These are phyloP conservation scores for Gorsachius goisagi DNA, from an alignment of 2,113 vertebrate species.

Conservation along the genomic window DNA sequence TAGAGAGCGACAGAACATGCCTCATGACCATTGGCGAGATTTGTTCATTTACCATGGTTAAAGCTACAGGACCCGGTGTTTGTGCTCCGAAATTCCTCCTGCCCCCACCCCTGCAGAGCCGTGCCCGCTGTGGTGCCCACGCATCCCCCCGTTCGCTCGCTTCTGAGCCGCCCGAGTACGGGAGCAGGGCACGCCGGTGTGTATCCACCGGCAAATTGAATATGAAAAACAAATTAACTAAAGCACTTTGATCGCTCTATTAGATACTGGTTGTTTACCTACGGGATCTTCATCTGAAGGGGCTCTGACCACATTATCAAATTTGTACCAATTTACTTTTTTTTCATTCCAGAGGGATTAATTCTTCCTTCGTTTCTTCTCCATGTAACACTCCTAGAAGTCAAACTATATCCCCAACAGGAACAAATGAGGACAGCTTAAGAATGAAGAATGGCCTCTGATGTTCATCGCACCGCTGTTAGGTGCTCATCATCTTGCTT, in stretches of 20 bases:
- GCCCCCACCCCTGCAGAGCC: accelerated
- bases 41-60: not conserved
- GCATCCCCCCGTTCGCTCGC: not conserved
- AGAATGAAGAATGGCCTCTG: not conserved
- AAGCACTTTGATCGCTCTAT: not conserved
- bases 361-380: not conserved
- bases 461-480: not conserved
- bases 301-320: not conserved
- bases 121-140: not conserved
- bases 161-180: not conserved
- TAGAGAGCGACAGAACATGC: not conserved
- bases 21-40: not conserved
- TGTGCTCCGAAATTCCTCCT: not conserved
- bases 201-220: not conserved
- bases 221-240: not conserved
- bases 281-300: not conserved
- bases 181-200: not conserved
- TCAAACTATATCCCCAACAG: not conserved
- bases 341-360: not conserved
- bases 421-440: not conserved
- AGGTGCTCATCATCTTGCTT: not conserved
- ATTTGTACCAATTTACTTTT: not conserved
- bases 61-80: not conserved
- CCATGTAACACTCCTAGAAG: not conserved
- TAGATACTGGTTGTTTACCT: not conserved